These are phyloP conservation scores for Drosophila neonasuta DNA, from an alignment of 2,888 invertebrate genomes.

Conservation along the genomic window DNA sequence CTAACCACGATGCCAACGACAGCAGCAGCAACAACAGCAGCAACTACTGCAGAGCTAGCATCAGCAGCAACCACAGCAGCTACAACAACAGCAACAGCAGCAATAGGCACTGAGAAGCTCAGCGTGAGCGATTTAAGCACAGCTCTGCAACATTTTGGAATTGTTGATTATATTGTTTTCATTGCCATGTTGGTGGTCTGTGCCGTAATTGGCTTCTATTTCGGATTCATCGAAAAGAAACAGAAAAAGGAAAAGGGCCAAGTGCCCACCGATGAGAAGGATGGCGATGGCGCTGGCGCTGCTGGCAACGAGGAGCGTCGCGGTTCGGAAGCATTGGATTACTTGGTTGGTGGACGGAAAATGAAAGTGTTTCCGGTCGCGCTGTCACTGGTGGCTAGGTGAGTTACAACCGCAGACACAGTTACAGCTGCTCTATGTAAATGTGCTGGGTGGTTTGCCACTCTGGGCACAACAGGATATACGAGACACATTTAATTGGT, in stretches of 20 bases:
- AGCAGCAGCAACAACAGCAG: constrained; percentile 21
- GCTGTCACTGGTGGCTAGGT: constrained; percentile 93
- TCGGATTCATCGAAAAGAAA: constrained; percentile 88
- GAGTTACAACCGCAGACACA: constrained; percentile 57
- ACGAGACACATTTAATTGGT: constrained; percentile 49
- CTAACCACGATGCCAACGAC: constrained; percentile 14
- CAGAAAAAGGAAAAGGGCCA: constrained; percentile 54
- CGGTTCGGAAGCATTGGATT: constrained; percentile 84
- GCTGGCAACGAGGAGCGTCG: constrained; percentile 67
- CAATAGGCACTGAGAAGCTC: constrained; percentile 44
- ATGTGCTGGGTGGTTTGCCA: constrained; percentile 22
- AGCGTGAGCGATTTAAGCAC: constrained; percentile 81
- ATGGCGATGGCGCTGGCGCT: constrained; percentile 49
- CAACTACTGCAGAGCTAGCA: neutral
- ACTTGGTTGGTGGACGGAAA: constrained; percentile 90
- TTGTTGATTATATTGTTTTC: constrained; percentile 91
- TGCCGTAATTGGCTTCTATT: constrained; percentile 90
- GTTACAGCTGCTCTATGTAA: constrained; percentile 38
- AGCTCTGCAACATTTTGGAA: constrained; percentile 86
- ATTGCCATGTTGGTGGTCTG: constrained; percentile 89
- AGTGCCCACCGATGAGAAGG: constrained; percentile 51
- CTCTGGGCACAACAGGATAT: constrained; percentile 28
- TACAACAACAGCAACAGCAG: constrained; percentile 18
- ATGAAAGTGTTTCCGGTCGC: constrained; percentile 92
- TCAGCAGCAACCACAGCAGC: constrained; percentile 1